phyloP scores from a whole-genome alignment of 2,888 invertebrate species.

The Colostygia pectinataria region DNA sequence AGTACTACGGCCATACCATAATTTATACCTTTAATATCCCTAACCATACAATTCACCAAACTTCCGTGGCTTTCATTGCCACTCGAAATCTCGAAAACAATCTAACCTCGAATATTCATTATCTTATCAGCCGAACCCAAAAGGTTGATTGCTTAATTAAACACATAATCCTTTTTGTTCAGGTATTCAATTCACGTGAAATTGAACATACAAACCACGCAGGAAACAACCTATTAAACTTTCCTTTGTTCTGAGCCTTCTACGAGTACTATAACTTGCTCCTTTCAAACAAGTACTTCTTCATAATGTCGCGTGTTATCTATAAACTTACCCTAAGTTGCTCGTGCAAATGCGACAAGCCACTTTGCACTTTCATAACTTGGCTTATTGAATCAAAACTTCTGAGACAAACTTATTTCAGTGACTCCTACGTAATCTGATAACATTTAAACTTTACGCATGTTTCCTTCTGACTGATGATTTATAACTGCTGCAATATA shows the following conservation, averaged over 20 bases:
- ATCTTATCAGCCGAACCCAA: constrained; percentile 18
- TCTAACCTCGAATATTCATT: constrained; percentile 16
- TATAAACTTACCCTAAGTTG: background rate
- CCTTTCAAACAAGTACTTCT: constrained; percentile 6
- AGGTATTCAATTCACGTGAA: constrained; percentile 30
- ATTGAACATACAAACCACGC: constrained; percentile 28
- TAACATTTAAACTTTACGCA: too few relatives aligned
- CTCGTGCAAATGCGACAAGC: background rate
- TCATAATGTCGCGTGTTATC: background rate
- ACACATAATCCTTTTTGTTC: constrained; percentile 27
- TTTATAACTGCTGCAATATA: too few relatives aligned
- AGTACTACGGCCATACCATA: too few relatives aligned
- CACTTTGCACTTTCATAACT: background rate
- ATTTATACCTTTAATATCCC: too few relatives aligned
- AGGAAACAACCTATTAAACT: constrained; percentile 34
- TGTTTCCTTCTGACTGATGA: too few relatives aligned
- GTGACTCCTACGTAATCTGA: too few relatives aligned
- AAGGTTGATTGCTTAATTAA: constrained; percentile 27
- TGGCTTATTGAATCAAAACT: background rate
- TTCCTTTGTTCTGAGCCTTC: constrained; percentile 30
- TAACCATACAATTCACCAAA: constrained; percentile 4
- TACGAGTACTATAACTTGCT: constrained; percentile 24
- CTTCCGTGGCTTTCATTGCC: constrained; percentile 11
- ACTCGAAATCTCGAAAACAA: constrained; percentile 18
- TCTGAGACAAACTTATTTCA: too few relatives aligned